phyloP scores from a whole-genome alignment of 2,888 invertebrate genomes.

The Geotrupes spiniger region DNA sequence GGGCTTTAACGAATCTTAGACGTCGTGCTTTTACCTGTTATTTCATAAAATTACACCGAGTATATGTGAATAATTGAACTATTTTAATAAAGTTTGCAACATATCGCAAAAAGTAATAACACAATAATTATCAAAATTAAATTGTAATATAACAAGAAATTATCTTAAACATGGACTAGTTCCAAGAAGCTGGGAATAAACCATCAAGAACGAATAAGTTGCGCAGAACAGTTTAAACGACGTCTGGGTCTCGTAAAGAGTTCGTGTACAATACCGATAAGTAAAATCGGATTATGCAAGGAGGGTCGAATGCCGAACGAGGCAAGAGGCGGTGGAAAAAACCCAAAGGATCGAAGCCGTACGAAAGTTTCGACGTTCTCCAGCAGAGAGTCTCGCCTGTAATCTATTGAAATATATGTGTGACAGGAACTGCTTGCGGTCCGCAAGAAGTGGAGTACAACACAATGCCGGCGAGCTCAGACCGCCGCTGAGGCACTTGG shows the following conservation, averaged over 20 bases:
- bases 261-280: slow-evolving; percentile 17
- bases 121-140: too few relatives aligned
- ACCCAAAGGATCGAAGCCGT: background rate
- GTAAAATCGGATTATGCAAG: slow-evolving; percentile 20
- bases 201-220: too few relatives aligned
- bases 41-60: too few relatives aligned
- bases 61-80: too few relatives aligned
- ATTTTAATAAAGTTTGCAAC: too few relatives aligned
- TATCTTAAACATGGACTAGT: too few relatives aligned
- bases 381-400: slow-evolving; percentile 24
- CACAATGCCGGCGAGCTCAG: slow-evolving; percentile 37
- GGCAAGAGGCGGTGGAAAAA: slow-evolving; percentile 7
- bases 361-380: slow-evolving; percentile 18
- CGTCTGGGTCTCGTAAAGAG: slow-evolving; percentile 8
- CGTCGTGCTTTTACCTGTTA: too few relatives aligned
- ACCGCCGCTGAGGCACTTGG: slow-evolving; percentile 32
- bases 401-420: slow-evolving; percentile 45
- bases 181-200: too few relatives aligned
- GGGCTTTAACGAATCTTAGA: too few relatives aligned
- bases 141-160: too few relatives aligned
- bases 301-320: too few relatives aligned
- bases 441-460: slow-evolving; percentile 39
- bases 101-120: too few relatives aligned
- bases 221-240: background rate
- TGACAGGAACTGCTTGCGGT: slow-evolving; percentile 41